phyloP scores from a whole-genome alignment of 2,888 invertebrate genomes.

The Acleris emargana region DNA sequence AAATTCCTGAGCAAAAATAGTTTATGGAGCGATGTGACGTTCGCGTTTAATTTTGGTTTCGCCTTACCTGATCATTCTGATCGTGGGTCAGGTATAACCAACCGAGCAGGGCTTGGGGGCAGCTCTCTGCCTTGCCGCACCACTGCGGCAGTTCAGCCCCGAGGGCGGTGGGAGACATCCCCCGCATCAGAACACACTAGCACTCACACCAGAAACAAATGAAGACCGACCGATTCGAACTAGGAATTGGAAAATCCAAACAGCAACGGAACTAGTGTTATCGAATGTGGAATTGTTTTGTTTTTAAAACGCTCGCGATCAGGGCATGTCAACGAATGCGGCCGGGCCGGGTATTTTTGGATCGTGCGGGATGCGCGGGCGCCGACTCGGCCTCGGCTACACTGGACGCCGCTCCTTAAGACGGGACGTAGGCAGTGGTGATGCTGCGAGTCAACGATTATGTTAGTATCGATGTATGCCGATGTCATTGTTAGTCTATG shows the following conservation, averaged over 20 bases:
- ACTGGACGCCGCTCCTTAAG: constrained; percentile 74
- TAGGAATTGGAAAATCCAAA: constrained; percentile 25
- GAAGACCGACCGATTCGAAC: constrained; percentile 17
- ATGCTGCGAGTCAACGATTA: constrained; percentile 48
- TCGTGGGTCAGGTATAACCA: constrained; percentile 75
- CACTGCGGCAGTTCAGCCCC: constrained; percentile 74
- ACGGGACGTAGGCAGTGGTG: constrained; percentile 70
- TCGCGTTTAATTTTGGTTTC: constrained; percentile 18
- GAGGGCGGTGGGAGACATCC: constrained; percentile 75
- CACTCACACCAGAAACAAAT: constrained; percentile 31
- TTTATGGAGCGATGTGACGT: constrained; percentile 29
- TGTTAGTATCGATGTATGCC: constrained; percentile 41
- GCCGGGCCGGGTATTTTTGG: constrained; percentile 73
- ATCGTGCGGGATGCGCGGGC: constrained; percentile 71
- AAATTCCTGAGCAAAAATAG: constrained; percentile 33
- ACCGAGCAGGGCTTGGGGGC: constrained; percentile 70
- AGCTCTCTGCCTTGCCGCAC: constrained; percentile 71
- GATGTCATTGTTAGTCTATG: not conserved
- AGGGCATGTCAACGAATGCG: constrained; percentile 60
- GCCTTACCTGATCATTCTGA: constrained; percentile 73
- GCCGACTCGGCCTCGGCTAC: constrained; percentile 55
- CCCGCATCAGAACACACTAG: constrained; percentile 52
- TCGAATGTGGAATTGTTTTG: constrained; percentile 39
- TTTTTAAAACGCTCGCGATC: constrained; percentile 51
- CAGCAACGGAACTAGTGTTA: constrained; percentile 11